phyloP scores from a whole-genome alignment of 2,888 invertebrate species.

The Brachylomia viminalis region DNA sequence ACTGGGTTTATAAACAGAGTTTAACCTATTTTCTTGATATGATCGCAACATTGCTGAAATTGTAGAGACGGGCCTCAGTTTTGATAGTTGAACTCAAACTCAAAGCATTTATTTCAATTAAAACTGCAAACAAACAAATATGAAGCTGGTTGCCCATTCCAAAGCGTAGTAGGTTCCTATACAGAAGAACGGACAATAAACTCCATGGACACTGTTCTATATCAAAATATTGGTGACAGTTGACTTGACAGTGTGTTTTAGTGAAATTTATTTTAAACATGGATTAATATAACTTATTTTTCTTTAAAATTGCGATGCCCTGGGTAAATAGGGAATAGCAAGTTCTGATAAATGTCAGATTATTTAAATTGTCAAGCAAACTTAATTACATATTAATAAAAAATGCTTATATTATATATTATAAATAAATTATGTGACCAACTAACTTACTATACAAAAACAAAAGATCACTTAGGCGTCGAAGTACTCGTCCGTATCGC shows the following conservation, averaged over 20 bases:
- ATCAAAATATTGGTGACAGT: neutral
- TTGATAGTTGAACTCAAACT: slow-evolving; percentile 6
- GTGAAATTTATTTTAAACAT: neutral
- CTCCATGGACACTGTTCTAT: neutral
- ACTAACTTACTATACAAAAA: neutral
- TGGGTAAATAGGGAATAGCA: neutral
- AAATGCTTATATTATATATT: neutral
- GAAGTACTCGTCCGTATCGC: neutral
- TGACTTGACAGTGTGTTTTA: slow-evolving; percentile 1
- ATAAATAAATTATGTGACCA: no score
- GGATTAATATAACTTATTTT: neutral
- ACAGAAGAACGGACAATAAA: neutral
- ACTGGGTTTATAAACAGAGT: slow-evolving; percentile 56
- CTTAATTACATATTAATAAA: neutral
- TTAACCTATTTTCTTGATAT: slow-evolving; percentile 66
- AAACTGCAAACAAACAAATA: no score
- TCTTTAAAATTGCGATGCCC: neutral
- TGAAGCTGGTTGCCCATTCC: neutral
- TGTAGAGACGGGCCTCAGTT: slow-evolving; percentile 23
- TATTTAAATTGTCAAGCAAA: neutral
- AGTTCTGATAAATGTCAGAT: neutral
- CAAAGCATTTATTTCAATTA: neutral
- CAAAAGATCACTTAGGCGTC: neutral
- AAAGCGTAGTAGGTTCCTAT: neutral
- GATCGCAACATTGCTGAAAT: slow-evolving; percentile 45